Percentiles rank a stretch among this genome's conserved stretches.
These are phyloP conservation scores for Allobates femoralis DNA, from an alignment of 2,797 vertebrate genomes.

Conservation along the genomic window DNA sequence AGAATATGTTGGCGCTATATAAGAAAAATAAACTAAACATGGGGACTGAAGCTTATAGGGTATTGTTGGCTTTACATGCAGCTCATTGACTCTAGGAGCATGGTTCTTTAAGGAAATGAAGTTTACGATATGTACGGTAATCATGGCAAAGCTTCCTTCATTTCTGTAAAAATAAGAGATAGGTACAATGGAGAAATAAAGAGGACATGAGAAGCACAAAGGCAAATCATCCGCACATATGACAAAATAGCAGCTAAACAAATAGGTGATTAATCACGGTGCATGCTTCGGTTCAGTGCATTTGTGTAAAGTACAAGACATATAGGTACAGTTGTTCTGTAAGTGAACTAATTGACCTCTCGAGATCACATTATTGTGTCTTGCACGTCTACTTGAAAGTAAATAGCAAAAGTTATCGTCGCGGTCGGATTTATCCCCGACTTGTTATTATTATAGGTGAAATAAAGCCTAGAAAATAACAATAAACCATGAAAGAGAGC, in stretches of 20 bases:
- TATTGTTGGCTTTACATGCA: neutral
- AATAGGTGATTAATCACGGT: neutral
- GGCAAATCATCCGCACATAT: neutral
- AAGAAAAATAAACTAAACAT: neutral
- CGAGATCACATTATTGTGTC: neutral
- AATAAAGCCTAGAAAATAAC: conserved; percentile 25
- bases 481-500: neutral
- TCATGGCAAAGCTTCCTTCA: neutral
- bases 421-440: neutral
- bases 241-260: neutral
- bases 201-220: neutral
- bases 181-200: neutral
- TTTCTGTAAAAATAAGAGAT: neutral
- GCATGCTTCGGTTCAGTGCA: neutral
- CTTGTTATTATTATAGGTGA: conserved; percentile 26
- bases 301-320: neutral
- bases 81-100: neutral
- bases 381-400: neutral
- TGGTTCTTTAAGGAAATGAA: neutral
- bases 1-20: too few relatives aligned
- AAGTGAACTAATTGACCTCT: neutral
- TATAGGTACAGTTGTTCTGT: neutral
- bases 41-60: too few relatives aligned
- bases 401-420: neutral
- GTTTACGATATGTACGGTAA: neutral